Conservation (phyloP, 2,888 invertebrate genomes). For the Thymelicus acteon region DNA sequence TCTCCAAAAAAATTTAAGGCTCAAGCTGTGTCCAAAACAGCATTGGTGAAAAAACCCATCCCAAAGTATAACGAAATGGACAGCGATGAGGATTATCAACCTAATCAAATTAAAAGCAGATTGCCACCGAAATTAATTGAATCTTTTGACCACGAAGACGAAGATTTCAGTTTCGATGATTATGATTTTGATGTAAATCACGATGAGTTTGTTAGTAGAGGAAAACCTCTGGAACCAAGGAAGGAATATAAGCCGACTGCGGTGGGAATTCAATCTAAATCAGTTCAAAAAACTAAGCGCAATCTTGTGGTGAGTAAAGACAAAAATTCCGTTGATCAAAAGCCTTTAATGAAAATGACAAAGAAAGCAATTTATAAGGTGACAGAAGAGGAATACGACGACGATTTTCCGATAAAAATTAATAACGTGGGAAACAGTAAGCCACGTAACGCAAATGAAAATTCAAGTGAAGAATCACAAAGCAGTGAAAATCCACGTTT, state of each 20-base stretch:
- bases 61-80: constrained; percentile 66
- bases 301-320: background rate
- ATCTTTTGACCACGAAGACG: constrained; percentile 70
- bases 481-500: constrained; percentile 35
- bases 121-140: constrained; percentile 51
- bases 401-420: constrained; percentile 53
- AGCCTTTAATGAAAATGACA: constrained; percentile 35
- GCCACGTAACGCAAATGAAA: constrained; percentile 46
- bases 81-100: constrained; percentile 66
- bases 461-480: constrained; percentile 54
- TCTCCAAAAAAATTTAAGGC: constrained; percentile 15
- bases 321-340: constrained; percentile 5
- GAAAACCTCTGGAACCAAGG: constrained; percentile 67
- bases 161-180: constrained; percentile 72
- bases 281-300: constrained; percentile 12
- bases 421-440: constrained; percentile 44
- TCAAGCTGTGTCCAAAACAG: constrained; percentile 24
- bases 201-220: constrained; percentile 66
- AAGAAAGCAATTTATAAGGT: constrained; percentile 49
- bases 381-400: constrained; percentile 57
- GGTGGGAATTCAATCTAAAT: constrained; percentile 37
- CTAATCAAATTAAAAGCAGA: constrained; percentile 46
- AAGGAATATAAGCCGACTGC: constrained; percentile 7
- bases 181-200: constrained; percentile 76
- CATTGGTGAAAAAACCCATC: constrained; percentile 67